Evolutionary conservation across 2,113 vertebrate genomes (phyloP), one percentile per base, ranked within the genome.

Genomic region (Zeus faber): DNA sequence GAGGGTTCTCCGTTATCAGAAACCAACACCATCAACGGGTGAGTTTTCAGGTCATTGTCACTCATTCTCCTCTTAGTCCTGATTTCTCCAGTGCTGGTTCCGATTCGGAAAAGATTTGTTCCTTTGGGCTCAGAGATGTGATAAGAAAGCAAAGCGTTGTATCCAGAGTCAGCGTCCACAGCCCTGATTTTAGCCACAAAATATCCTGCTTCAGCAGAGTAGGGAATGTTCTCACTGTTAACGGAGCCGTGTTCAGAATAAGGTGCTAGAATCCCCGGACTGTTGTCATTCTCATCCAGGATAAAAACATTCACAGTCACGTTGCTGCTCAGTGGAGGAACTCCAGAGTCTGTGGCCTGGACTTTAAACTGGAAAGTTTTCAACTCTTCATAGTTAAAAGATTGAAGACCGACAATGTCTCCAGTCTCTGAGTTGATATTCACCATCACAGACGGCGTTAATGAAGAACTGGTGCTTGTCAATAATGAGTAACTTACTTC

Each of bases 231-330:
- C 33, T 37, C 33, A 37, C 33, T 37, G 33, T 37, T 37, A 37
- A 86, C 72, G 33, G 33, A 37, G 33, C 33, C 33, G 13, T 37
- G 33, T 49, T 80, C 83, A 70, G 80, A 80, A 56, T 54, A 78
- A 1, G 91, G 92, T 24, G 89, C 84, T 7, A 92, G 78, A 65
- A 95, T 85, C 11, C 79, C 20, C 0, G 92, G 92, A 37, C 76
- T 84, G 14, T 92, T 94, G 79, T 93, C 92, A 49, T 94, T 94
- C 63, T 86, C 86, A 63, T 94, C 93, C 20, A 88, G 57, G 26
- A 95, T 88, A 8, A 76, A 81, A 51, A 85, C 64, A 14, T 82
- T 88, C 0, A 88, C 75, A 18, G 75, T 83, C 8, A 75, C 70
- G n/a, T 82, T 85, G 67, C 75, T 86, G 67, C 71, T 85, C 39